Percentiles rank a stretch among this genome's conserved stretches.
phyloP scores from a whole-genome alignment of 2,113 vertebrate genomes.

The Tachysurus fulvidraco region DNA sequence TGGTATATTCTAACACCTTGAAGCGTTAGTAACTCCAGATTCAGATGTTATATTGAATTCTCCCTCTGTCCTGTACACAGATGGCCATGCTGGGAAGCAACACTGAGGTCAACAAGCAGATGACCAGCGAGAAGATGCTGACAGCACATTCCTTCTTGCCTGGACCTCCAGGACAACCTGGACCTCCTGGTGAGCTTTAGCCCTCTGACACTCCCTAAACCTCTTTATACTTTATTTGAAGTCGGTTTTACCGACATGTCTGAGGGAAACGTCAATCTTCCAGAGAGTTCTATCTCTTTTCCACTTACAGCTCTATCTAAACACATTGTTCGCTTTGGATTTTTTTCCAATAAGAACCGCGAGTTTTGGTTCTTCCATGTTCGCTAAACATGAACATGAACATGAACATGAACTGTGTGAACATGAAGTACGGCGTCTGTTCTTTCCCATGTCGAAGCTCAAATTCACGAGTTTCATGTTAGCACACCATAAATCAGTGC shows the following conservation, averaged over 20 bases:
- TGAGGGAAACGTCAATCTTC: neutral
- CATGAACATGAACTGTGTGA: too few species aligned
- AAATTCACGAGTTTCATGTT: neutral
- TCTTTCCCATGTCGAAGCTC: neutral
- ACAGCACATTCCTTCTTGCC: slow-evolving; percentile 81
- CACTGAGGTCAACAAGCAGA: slow-evolving; percentile 85
- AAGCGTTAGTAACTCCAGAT: neutral
- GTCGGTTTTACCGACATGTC: neutral
- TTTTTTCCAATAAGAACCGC: neutral
- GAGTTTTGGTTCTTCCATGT: neutral
- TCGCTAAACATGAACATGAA: too few species aligned
- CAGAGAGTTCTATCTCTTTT: neutral
- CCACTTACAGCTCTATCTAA: neutral
- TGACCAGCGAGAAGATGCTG: slow-evolving; percentile 82
- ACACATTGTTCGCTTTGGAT: neutral
- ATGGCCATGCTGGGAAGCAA: slow-evolving; percentile 86
- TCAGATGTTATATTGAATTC: neutral
- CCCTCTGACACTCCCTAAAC: neutral
- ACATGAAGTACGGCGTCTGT: neutral
- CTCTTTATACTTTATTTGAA: neutral
- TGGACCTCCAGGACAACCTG: slow-evolving; percentile 86
- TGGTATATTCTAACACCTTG: neutral
- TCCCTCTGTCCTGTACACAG: slow-evolving; percentile 63
- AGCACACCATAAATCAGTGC: neutral
- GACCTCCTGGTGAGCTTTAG: slow-evolving; percentile 81